Evolutionary conservation across 2,797 vertebrate species (phyloP).

Genomic region (Spinibarbus caldwelli): DNA sequence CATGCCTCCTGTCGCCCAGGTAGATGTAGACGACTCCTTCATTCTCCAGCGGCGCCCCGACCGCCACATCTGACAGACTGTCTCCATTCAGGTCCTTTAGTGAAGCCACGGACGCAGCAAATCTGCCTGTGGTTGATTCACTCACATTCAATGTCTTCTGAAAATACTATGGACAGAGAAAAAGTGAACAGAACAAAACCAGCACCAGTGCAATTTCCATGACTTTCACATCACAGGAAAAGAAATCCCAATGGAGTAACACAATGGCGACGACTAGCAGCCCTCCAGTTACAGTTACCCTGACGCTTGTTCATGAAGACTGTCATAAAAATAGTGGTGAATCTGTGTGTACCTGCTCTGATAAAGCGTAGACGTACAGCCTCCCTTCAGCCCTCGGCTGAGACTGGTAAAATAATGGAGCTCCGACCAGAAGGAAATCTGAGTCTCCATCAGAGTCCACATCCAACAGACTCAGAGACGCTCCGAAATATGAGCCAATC

Average conservation of each 20-base stretch:
- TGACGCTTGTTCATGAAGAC: not conserved
- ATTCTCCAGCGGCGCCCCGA: slow-evolving; percentile 86
- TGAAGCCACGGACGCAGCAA: slow-evolving; percentile 79
- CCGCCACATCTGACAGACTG: slow-evolving; percentile 79
- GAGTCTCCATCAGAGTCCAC: slow-evolving; percentile 75
- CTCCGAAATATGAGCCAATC: slow-evolving; percentile 89
- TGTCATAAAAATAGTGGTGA: not conserved
- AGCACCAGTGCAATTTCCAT: not conserved
- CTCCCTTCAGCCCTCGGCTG: slow-evolving; percentile 76
- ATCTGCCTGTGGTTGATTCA: slow-evolving; percentile 71
- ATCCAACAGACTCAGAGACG: slow-evolving; percentile 80
- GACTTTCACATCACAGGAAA: not conserved
- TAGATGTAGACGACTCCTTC: slow-evolving; percentile 85
- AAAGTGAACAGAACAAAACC: not conserved
- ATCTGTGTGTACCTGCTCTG: slow-evolving; percentile 63
- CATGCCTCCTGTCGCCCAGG: slow-evolving; percentile 70
- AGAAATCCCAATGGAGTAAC: not conserved
- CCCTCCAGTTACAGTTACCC: not conserved
- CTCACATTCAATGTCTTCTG: slow-evolving; percentile 54
- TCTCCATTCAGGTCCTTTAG: slow-evolving; percentile 86
- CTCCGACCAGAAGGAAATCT: slow-evolving; percentile 84
- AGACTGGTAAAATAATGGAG: slow-evolving; percentile 75
- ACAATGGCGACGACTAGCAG: not conserved
- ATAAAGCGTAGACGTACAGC: slow-evolving; percentile 77
- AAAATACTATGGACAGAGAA: slow-evolving; percentile 40